Evolutionary conservation across 1,140 invertebrate genomes (phyloP), one percentile per base, ranked within the genome.

Genomic region (Neodiprion pinetum): DNA sequence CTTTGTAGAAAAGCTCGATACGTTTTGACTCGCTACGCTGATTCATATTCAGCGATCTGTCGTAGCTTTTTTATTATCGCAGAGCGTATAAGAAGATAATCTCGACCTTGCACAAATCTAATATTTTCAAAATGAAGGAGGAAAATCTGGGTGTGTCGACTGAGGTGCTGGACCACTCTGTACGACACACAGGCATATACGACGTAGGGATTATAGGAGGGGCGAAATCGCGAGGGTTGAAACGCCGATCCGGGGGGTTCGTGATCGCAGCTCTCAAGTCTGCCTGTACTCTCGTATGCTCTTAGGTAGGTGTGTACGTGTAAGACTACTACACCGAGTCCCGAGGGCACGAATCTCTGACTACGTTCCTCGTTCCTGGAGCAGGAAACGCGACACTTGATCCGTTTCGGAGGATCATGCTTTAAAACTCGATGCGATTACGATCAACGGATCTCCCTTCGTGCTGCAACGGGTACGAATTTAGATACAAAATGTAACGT

Each of bases 361-460:
- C 78, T 80, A 76, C 80, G 65, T 76, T 65, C 75, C 75, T 86
- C 76, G 82, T 40, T 40, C 28, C 28, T 40, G 28, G 28, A 40
- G 28, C 28, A 40, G 28, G 28, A 40, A 86, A 82, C 83, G 84
- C 73, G 78, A 71, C 77, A 72, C 80, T 79, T 86, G 83, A 86
- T 87, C 84, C 85, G 80, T 86, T 87, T 82, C 79, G 83, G 81
- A 83, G 80, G 82, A 83, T 86, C 81, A 85, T 86, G 28, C 86
- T 84, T 86, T 76, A 78, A 80, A 74, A 80, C 78, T 81, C 78
- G 75, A 77, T 70, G 77, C 82, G 85, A 86, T 85, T 85, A 85
- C 82, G 79, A 86, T 86, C 84, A 77, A 78, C 77, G 80, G 28
- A 40, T 40, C 28, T 40, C 28, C 28, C 28, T 40, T 40, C 28